phyloP scores from a whole-genome alignment of 2,113 vertebrate species.

The Callithrix jacchus region DNA sequence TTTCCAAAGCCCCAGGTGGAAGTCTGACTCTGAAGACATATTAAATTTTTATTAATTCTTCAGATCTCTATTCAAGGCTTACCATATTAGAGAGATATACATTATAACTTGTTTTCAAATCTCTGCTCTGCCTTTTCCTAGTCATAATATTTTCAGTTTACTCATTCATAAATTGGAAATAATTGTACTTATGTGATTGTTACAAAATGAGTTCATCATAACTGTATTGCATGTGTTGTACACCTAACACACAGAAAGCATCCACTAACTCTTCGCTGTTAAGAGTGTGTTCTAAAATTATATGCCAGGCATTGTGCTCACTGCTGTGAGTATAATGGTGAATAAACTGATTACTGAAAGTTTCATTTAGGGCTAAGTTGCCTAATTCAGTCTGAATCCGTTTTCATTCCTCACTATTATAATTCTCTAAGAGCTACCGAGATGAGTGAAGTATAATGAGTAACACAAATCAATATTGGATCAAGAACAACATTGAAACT shows the following conservation, averaged over 20 bases:
- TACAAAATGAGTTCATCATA: background rate
- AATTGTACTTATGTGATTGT: background rate
- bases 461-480: background rate
- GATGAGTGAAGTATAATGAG: background rate
- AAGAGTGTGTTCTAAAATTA: background rate
- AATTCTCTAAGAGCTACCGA: background rate
- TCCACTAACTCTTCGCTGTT: background rate
- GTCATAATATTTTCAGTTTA: background rate
- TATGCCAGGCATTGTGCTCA: background rate
- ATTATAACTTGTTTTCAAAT: background rate
- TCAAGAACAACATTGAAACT: constrained; percentile 14
- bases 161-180: background rate
- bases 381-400: background rate
- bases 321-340: background rate
- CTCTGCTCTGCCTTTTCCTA: background rate
- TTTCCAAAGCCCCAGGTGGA: background rate
- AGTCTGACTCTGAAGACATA: background rate
- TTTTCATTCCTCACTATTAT: constrained; percentile 2
- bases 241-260: background rate
- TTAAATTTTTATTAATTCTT: constrained; percentile 11
- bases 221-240: background rate
- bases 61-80: background rate
- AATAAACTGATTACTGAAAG: background rate
- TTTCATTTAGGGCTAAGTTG: background rate
- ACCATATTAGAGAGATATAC: background rate